Evolutionary conservation across 2,888 invertebrate species (phyloP).

Genomic region (Leistus spinibarbis): DNA sequence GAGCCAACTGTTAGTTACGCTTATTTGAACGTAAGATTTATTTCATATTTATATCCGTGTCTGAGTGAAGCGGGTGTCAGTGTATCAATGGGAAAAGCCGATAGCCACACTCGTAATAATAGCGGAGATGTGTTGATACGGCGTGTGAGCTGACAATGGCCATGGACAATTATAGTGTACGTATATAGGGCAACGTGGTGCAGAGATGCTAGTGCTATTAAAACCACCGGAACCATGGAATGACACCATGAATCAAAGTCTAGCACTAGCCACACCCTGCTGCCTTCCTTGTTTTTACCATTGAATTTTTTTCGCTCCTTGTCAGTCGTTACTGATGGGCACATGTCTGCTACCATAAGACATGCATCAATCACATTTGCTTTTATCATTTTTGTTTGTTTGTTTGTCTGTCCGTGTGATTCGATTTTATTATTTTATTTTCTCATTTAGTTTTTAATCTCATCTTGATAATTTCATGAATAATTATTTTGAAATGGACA

Average conservation of each 20-base stretch:
- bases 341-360: constrained; percentile 19
- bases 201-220: constrained; percentile 2
- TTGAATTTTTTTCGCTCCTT: neutral
- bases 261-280: constrained; percentile 27
- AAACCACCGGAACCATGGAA: constrained; percentile 39
- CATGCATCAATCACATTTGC: constrained; percentile 25
- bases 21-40: neutral
- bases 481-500: neutral
- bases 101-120: no score
- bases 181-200: constrained; percentile 17
- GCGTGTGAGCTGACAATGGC: constrained; percentile 7
- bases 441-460: neutral
- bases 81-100: no score
- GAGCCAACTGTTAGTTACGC: neutral
- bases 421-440: neutral
- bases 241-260: constrained; percentile 40
- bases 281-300: neutral
- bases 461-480: neutral
- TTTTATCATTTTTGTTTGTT: constrained; percentile 6
- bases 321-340: constrained; percentile 12
- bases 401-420: neutral
- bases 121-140: constrained; percentile 30
- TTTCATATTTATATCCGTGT: neutral
- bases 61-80: neutral
- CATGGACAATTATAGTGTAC: constrained; percentile 30